These are phyloP conservation scores for Copidosoma floridanum DNA, from an alignment of 1,140 invertebrate genomes.

Conservation along the genomic window DNA sequence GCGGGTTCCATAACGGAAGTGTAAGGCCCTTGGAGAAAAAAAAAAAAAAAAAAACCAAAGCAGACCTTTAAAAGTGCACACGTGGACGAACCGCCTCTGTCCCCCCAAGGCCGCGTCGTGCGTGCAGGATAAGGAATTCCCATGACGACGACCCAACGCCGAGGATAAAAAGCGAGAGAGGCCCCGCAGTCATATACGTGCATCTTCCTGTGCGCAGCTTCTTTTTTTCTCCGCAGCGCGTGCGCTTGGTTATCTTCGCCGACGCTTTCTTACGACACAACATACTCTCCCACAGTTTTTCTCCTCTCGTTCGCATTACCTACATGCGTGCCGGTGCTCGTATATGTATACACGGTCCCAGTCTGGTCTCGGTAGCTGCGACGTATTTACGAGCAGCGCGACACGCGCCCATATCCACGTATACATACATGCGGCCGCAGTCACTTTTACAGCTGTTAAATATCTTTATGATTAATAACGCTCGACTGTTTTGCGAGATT, in stretches of 20 bases:
- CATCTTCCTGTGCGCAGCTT: not conserved
- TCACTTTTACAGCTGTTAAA: constrained; percentile 16
- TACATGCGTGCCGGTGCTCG: no score
- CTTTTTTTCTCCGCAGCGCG: not conserved
- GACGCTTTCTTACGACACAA: not conserved
- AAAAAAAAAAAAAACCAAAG: not conserved
- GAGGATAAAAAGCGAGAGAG: not conserved
- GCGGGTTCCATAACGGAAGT: not conserved
- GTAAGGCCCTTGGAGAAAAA: not conserved
- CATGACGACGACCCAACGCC: not conserved
- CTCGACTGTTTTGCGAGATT: not conserved
- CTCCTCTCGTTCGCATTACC: no score
- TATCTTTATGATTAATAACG: constrained; percentile 26
- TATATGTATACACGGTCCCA: no score
- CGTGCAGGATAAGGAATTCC: constrained; percentile 18
- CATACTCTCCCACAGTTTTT: no score
- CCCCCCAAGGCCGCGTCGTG: constrained; percentile 14
- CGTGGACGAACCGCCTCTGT: constrained; percentile 1
- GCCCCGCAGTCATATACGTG: not conserved
- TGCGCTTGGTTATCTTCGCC: not conserved
- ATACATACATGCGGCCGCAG: no score
- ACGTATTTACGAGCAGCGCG: constrained; percentile 18
- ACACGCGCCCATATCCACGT: not conserved
- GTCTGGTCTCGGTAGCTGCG: not conserved
- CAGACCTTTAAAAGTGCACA: not conserved